Evolutionary conservation across 2,888 invertebrate genomes (phyloP).

Genomic region (Daptonema setosum): DNA sequence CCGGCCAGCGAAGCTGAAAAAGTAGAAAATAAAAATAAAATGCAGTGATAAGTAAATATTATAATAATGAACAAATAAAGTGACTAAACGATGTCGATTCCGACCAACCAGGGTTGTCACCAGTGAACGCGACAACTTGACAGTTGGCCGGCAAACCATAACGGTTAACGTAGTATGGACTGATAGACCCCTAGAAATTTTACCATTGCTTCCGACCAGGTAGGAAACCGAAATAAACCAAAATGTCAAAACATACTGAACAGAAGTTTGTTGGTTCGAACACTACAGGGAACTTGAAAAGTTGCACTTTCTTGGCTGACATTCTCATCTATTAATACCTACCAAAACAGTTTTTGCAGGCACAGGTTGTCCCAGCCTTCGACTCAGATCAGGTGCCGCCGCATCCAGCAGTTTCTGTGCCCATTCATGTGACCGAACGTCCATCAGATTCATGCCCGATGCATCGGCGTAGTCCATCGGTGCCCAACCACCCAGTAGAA

Average conservation of each 20-base stretch:
- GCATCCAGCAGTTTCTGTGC: conserved; percentile 18
- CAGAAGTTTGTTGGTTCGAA: too few species aligned
- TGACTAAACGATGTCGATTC: too few species aligned
- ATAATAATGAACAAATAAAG: too few species aligned
- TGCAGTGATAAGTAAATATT: too few species aligned
- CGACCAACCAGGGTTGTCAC: conserved; percentile 67
- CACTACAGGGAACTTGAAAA: too few species aligned
- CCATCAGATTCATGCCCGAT: conserved; percentile 83
- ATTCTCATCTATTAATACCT: too few species aligned
- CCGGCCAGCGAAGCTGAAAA: conserved; percentile 37
- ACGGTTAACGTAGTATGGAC: conserved; percentile 56
- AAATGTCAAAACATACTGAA: too few species aligned
- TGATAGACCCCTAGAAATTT: conserved; percentile 48
- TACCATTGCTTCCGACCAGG: too few species aligned
- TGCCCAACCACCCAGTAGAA: conserved; percentile 65
- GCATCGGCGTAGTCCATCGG: conserved; percentile 76
- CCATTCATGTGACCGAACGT: conserved; percentile 43
- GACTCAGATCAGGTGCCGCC: conserved; percentile 49
- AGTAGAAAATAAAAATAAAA: too few species aligned
- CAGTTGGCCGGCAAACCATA: conserved; percentile 63
- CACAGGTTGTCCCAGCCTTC: conserved; percentile 52
- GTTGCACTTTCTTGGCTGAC: too few species aligned
- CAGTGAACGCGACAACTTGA: conserved; percentile 65
- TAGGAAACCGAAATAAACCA: too few species aligned
- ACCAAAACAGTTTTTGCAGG: conserved; percentile 37